A percentile compares a stretch with the other conserved stretches of the same genome.
Evolutionary conservation across 2,888 invertebrate genomes (phyloP).

Genomic region (Nematopogon swammerdamellus): DNA sequence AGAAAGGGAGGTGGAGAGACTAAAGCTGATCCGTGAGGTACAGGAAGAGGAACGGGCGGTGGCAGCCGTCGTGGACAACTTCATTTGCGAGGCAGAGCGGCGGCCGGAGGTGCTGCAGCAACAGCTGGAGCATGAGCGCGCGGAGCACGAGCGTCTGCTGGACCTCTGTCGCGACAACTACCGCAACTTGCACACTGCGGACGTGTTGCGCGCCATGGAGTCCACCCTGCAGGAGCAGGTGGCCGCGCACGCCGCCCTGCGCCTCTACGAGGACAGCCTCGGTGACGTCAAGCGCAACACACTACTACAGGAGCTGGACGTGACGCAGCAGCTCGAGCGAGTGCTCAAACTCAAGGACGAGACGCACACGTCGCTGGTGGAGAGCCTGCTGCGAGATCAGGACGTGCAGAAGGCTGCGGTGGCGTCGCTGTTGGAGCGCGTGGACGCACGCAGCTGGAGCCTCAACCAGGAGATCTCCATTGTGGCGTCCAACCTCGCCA

Average conservation of each 20-base stretch:
- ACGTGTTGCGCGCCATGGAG: constrained; percentile 70
- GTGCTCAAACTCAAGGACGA: constrained; percentile 61
- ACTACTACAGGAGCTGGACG: constrained; percentile 55
- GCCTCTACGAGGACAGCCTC: constrained; percentile 61
- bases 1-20: constrained; percentile 60
- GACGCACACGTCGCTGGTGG: constrained; percentile 56
- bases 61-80: constrained; percentile 58
- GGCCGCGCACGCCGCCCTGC: constrained; percentile 54
- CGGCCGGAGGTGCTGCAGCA: constrained; percentile 60
- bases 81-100: constrained; percentile 57
- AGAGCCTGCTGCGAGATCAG: constrained; percentile 63
- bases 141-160: constrained; percentile 63
- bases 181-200: constrained; percentile 60
- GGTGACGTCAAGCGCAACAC: constrained; percentile 64
- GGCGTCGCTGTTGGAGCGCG: constrained; percentile 65
- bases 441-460: constrained; percentile 74
- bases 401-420: constrained; percentile 72
- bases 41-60: constrained; percentile 65
- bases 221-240: constrained; percentile 65
- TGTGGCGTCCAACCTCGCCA: constrained; percentile 68
- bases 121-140: constrained; percentile 63
- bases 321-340: constrained; percentile 55
- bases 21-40: constrained; percentile 57
- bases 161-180: constrained; percentile 57
- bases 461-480: constrained; percentile 71